phyloP scores from a whole-genome alignment of 2,113 vertebrate genomes.

The Chunga burmeisteri region DNA sequence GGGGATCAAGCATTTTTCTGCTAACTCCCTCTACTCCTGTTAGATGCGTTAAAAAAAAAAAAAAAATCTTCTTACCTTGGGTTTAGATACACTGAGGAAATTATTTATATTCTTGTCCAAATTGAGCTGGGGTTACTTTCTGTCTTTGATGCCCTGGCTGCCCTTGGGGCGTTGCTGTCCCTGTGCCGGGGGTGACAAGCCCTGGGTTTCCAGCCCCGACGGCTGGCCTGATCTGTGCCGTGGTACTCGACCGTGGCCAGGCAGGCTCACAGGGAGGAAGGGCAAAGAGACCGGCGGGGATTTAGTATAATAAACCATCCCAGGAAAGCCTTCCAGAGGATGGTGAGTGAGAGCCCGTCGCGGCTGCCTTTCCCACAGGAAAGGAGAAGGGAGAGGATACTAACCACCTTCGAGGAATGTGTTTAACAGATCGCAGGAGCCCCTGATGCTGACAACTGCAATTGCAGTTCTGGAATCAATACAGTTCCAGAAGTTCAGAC shows the following conservation, averaged over 20 bases:
- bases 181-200: not conserved
- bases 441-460: conserved; percentile 20
- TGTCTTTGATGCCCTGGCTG: not conserved
- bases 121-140: not conserved
- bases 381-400: conserved; percentile 28
- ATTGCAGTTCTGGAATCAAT: conserved; percentile 38
- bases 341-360: conserved; percentile 13
- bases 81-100: not conserved
- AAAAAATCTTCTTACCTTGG: not conserved
- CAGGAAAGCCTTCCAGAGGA: not conserved
- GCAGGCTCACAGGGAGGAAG: not conserved
- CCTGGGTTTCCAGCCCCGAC: not conserved
- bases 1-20: not conserved
- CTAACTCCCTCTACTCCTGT: not conserved
- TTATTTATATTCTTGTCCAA: not conserved
- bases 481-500: conserved; percentile 5
- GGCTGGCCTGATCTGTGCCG: not conserved
- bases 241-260: not conserved
- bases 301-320: conserved; percentile 8
- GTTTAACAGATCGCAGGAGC: conserved; percentile 40
- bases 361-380: conserved; percentile 45
- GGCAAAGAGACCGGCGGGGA: not conserved
- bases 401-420: conserved; percentile 49
- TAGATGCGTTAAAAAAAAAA: not conserved
- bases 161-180: not conserved